Evolutionary conservation across 2,797 vertebrate genomes (phyloP), one percentile per base, ranked within the genome.

Genomic region (Xerus rutilus): DNA sequence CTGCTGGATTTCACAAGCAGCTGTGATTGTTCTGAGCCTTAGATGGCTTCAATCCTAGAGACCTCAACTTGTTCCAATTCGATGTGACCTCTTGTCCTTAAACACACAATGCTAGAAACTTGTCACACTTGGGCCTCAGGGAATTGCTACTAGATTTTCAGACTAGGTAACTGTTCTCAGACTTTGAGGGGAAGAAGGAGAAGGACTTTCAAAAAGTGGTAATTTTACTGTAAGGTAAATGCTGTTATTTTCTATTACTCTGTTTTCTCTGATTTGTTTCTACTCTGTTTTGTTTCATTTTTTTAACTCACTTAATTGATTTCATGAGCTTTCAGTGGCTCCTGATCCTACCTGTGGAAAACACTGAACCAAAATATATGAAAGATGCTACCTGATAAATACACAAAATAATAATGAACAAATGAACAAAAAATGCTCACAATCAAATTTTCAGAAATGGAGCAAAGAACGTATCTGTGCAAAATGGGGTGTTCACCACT

Each of bases 401-500:
- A 52, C 11, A 12, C 8, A n/a, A 78, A 87, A 35, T 39, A 62
- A 79, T 17, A 62, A 79, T 15, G 49, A 47, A 17, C 28, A 73
- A 54, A 47, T 15, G n/a, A 39, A 70, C 12, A 32, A 20, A 89
- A 85, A 86, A 59, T 9, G 4, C 23, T 86, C 62, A 28, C 21
- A 90, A 67, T 74, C 9, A 62, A 1, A 13, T 64, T 72, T 91
- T 86, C 62, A 91, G 76, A 96, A 62, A 76, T n/a, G 69, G 17
- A 59, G 21, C 25, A 73, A 78, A 65, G 17, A 15, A 84, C 65
- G 57, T 57, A 65, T 39, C 21, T 84, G 14, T 39, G 35, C 15
- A 79, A 30, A 84, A 73, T 28, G 23, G 45, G 13, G 9, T 72
- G 47, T 54, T 72, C 15, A 43, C 45, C 49, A 8, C 6, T 67